phyloP scores from a whole-genome alignment of 2,113 vertebrate genomes.

The Hipposideros armiger region DNA sequence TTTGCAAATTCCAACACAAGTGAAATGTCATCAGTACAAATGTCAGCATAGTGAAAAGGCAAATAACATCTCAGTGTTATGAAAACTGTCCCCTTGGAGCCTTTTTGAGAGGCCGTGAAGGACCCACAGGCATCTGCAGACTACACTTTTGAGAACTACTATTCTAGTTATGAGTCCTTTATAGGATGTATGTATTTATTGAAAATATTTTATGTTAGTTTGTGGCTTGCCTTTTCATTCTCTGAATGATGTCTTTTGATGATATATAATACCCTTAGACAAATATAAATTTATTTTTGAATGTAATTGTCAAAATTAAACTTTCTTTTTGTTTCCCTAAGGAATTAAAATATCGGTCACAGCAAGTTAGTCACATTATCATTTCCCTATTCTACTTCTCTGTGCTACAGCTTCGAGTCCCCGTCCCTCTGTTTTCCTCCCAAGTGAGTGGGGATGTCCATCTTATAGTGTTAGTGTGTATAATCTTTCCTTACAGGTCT shows the following conservation, averaged over 20 bases:
- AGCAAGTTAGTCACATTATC: not conserved
- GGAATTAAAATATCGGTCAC: not conserved
- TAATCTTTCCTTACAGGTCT: not conserved
- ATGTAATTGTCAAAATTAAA: slow-evolving; percentile 48
- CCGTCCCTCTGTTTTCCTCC: slow-evolving; percentile 82
- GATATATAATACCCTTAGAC: not conserved
- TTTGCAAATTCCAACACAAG: not conserved
- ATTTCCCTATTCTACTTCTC: slow-evolving; percentile 30
- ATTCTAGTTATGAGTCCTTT: not conserved
- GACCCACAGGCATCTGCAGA: not conserved
- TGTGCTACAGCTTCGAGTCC: slow-evolving; percentile 49
- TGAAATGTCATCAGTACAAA: not conserved
- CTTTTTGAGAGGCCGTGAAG: not conserved
- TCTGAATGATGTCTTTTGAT: not conserved
- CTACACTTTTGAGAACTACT: not conserved
- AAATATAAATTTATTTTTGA: slow-evolving; percentile 20
- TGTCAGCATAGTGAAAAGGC: not conserved
- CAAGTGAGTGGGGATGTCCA: slow-evolving; percentile 86
- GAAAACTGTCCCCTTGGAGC: not conserved
- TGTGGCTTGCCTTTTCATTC: not conserved
- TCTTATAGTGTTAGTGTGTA: slow-evolving; percentile 89
- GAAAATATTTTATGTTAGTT: not conserved
- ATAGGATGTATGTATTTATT: not conserved
- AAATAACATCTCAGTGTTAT: not conserved
- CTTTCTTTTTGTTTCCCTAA: not conserved